A percentile compares a stretch with the other conserved stretches of the same genome.
Evolutionary conservation across 2,888 invertebrate genomes (phyloP).

Genomic region (Dynastes hyllus): DNA sequence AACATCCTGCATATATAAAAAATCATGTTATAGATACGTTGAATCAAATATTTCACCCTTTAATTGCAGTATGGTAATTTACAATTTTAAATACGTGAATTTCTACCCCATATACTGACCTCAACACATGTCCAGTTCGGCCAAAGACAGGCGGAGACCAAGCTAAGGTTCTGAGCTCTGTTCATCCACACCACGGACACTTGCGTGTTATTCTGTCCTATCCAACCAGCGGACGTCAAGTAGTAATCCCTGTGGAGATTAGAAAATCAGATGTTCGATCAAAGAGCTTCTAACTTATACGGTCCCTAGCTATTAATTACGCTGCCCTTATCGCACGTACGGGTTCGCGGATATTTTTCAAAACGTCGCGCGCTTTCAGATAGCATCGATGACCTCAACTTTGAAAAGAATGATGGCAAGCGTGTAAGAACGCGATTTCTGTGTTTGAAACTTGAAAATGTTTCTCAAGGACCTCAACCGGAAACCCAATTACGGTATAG

Average conservation of each 20-base stretch:
- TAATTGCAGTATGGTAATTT: no score
- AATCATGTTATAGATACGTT: no score
- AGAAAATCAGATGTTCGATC: conserved; percentile 12
- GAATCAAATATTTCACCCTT: no score
- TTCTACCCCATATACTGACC: conserved; percentile 72
- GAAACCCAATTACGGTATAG: conserved; percentile 3
- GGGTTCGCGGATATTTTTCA: conserved; percentile 35
- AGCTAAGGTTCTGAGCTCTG: conserved; percentile 92
- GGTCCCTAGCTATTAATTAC: conserved; percentile 28
- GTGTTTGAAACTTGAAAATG: not conserved
- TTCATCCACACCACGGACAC: conserved; percentile 95
- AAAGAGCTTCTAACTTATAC: not conserved
- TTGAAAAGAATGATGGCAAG: not conserved
- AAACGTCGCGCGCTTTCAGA: not conserved
- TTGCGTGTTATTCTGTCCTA: conserved; percentile 83
- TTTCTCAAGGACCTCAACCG: not conserved
- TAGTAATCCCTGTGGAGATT: conserved; percentile 85
- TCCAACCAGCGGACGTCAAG: conserved; percentile 93
- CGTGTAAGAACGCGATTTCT: conserved; percentile 12
- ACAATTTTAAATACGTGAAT: no score
- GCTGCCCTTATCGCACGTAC: conserved; percentile 11
- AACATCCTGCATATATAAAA: no score
- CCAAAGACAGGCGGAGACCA: conserved; percentile 88
- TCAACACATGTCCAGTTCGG: conserved; percentile 90
- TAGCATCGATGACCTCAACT: conserved; percentile 22